Base-by-base conservation (phyloP, 2,797 vertebrate genomes). In the Ataeniobius toweri region DNA sequence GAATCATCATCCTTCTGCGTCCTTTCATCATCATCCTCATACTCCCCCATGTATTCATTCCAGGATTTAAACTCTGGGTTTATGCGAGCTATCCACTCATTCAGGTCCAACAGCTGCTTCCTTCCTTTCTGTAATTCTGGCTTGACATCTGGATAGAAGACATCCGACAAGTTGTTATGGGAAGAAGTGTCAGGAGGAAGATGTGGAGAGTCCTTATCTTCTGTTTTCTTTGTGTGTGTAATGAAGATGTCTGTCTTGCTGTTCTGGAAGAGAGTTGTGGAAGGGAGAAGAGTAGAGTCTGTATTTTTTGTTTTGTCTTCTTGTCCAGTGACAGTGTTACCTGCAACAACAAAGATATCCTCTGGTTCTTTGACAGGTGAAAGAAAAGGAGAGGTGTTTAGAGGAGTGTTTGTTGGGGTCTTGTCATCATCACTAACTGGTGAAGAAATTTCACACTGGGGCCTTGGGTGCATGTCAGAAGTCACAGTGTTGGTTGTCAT, bases 1-100 rank as follows among this genome's bases (percentile, higher is more conserved):
- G 94, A 95, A 83, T 95, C 92, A 0, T 94, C 92, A 46, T 92
- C 95, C 76, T 83, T 94, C 78, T 95, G 93, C 5, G 95, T 95
- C 59, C 90, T 90, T 26, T 92, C 92, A 55, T 95, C 94, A 1
- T 95, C 94, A 18, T 94, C 93, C 2, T 92, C 91, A 24, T 87
- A 75, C 26, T 89, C 85, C 1, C 87, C 85, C 0, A 86, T 87
- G 8, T 89, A 85, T 1, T 90, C 77, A 10, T 84, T 87, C 90
- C 87, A 92, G 36, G 44, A 77, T 13, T 81, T 85, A 2, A 88
- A 89, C 70, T 81, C 89, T 76, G 83, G 85, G 72, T 87, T 93
- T 85, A 90, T 88, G 31, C 91, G 89, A 16, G 90, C 91, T 7
- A 95, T 80, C 86, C 93, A 94, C 24, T 88, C 88, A 8, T 90